phyloP scores from a whole-genome alignment of 2,888 invertebrate species.

The Andricus curvator region DNA sequence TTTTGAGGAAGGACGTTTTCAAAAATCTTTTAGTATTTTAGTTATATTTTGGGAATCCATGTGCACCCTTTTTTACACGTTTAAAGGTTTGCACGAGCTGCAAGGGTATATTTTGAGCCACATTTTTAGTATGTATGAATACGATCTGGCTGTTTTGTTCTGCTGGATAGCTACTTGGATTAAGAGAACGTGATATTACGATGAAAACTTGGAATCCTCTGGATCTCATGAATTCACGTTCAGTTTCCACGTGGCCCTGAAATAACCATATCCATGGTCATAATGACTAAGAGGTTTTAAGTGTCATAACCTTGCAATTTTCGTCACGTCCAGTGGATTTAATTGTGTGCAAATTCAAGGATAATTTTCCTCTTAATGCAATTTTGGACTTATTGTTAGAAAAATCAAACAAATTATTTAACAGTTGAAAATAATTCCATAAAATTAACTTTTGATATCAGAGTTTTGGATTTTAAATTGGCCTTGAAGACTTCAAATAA shows the following conservation, averaged over 20 bases:
- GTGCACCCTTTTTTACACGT: neutral
- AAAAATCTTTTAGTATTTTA: too few relatives aligned
- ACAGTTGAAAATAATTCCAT: too few relatives aligned
- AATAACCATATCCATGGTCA: constrained; percentile 7
- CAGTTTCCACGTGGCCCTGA: neutral
- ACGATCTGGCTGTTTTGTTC: neutral
- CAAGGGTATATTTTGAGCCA: neutral
- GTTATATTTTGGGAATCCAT: too few relatives aligned
- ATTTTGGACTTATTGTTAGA: neutral
- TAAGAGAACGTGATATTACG: constrained; percentile 30
- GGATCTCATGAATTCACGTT: neutral
- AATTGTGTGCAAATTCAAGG: constrained; percentile 5
- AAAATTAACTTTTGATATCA: too few relatives aligned
- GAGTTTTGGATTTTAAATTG: neutral
- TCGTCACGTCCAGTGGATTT: constrained; percentile 24
- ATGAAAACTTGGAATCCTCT: constrained; percentile 5
- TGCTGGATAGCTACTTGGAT: neutral
- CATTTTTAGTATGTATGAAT: neutral
- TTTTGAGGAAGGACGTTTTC: too few relatives aligned
- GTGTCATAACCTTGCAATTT: neutral
- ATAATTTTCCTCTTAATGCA: neutral
- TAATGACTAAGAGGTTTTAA: neutral
- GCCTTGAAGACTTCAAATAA: too few relatives aligned
- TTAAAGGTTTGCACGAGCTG: neutral
- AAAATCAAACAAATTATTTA: neutral